phyloP scores from a whole-genome alignment of 2,797 vertebrate species.

The Chanos chanos region DNA sequence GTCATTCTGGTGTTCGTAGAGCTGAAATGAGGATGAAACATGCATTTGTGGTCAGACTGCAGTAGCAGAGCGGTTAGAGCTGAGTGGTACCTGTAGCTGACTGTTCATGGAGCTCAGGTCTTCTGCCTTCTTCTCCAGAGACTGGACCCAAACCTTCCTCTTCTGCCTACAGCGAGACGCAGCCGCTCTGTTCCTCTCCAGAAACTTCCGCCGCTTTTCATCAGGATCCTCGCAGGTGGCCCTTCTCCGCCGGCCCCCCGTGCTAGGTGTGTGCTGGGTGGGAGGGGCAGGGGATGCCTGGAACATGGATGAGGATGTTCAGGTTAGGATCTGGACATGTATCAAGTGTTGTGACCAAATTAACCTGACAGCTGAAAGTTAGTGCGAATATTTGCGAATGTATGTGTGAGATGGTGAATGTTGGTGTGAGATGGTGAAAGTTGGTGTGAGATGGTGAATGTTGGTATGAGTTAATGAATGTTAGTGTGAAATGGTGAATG shows the following conservation, averaged over 20 bases:
- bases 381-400: too few species aligned
- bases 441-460: too few species aligned
- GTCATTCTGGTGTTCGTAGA: too few species aligned
- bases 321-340: too few species aligned
- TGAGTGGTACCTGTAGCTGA: slow-evolving; percentile 84
- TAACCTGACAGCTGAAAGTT: too few species aligned
- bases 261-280: slow-evolving; percentile 83
- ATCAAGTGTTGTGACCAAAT: too few species aligned
- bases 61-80: neutral
- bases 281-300: slow-evolving; percentile 89
- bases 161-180: slow-evolving; percentile 95
- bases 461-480: too few species aligned
- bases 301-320: too few species aligned
- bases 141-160: slow-evolving; percentile 98
- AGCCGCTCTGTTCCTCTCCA: slow-evolving; percentile 92
- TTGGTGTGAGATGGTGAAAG: too few species aligned
- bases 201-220: slow-evolving; percentile 95
- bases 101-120: slow-evolving; percentile 89
- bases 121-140: slow-evolving; percentile 92
- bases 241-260: slow-evolving; percentile 89
- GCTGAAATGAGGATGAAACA: too few species aligned
- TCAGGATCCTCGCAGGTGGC: slow-evolving; percentile 94
- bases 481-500: too few species aligned
- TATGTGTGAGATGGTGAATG: too few species aligned
- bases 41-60: neutral